phyloP scores from a whole-genome alignment of 2,113 vertebrate species.

The Corythoichthys intestinalis region DNA sequence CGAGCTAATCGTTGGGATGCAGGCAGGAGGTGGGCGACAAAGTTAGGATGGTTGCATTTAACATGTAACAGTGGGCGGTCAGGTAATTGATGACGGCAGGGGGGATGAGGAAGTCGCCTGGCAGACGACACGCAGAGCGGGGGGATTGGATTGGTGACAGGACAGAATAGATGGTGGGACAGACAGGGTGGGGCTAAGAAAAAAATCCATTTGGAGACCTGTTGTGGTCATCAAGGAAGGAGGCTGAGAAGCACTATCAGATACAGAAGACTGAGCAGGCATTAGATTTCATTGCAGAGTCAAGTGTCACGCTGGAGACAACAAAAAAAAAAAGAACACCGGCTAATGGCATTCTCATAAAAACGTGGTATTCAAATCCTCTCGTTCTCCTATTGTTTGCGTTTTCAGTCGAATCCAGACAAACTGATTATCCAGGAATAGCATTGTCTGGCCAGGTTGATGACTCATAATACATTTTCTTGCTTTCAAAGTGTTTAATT shows the following conservation, averaged over 20 bases:
- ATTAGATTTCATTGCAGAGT: neutral
- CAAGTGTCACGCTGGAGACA: constrained; percentile 2
- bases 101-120: constrained; percentile 30
- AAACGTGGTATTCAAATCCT: neutral
- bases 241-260: neutral
- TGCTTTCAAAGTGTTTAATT: too few relatives aligned
- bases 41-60: constrained; percentile 48
- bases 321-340: neutral
- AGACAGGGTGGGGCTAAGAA: constrained; percentile 6
- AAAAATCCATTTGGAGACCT: constrained; percentile 51
- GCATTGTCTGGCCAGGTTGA: too few relatives aligned
- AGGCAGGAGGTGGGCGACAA: constrained; percentile 44
- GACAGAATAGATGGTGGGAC: constrained; percentile 37
- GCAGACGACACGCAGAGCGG: constrained; percentile 32
- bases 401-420: constrained; percentile 11
- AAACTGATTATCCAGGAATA: constrained; percentile 21
- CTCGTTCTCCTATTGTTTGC: neutral
- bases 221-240: constrained; percentile 30
- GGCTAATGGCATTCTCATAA: neutral
- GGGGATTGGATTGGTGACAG: constrained; percentile 42
- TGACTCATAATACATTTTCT: too few relatives aligned
- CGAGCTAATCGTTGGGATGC: constrained; percentile 53
- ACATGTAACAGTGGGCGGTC: constrained; percentile 40
- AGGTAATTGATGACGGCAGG: constrained; percentile 48
- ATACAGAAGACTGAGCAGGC: constrained; percentile 5